Percentiles rank a stretch among this genome's conserved stretches.
Evolutionary conservation across 2,113 vertebrate genomes (phyloP).

Genomic region (Antennarius striatus): DNA sequence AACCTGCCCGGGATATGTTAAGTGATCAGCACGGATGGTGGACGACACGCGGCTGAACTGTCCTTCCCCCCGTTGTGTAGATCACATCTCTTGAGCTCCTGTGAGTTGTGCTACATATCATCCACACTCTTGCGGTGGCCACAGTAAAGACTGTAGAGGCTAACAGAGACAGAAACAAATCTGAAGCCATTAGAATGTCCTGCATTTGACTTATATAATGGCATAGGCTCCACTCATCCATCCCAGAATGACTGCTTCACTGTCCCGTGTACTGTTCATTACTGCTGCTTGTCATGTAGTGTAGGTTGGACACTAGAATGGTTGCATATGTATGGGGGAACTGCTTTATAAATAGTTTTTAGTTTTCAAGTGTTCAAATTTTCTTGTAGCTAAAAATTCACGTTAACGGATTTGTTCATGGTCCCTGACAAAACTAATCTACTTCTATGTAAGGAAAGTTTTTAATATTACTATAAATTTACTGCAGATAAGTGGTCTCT

Average conservation of each 20-base stretch:
- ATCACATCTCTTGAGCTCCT: constrained; percentile 47
- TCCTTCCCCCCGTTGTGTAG: constrained; percentile 55
- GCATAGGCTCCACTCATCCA: constrained; percentile 38
- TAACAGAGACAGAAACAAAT: constrained; percentile 50
- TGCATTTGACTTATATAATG: constrained; percentile 53
- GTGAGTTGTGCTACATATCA: constrained; percentile 54
- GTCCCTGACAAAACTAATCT: too few relatives aligned
- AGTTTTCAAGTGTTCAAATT: too few relatives aligned
- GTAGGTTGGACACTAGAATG: neutral
- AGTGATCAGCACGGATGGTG: constrained; percentile 46
- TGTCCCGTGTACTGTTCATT: constrained; percentile 35
- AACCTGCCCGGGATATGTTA: constrained; percentile 64
- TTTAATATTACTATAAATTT: too few relatives aligned
- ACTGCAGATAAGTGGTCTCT: neutral
- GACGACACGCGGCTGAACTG: constrained; percentile 46
- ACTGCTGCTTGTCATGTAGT: neutral
- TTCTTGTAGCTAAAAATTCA: too few relatives aligned
- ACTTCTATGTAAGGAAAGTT: too few relatives aligned
- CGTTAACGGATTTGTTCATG: too few relatives aligned
- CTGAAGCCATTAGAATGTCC: constrained; percentile 50
- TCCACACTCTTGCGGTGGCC: constrained; percentile 22
- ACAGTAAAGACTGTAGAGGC: neutral
- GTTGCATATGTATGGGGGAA: too few relatives aligned
- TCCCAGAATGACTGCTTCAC: constrained; percentile 25
- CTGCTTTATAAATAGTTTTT: too few relatives aligned